These are phyloP conservation scores for Gastracanthus pulcherrimus DNA, from an alignment of 2,888 invertebrate species.

Conservation along the genomic window DNA sequence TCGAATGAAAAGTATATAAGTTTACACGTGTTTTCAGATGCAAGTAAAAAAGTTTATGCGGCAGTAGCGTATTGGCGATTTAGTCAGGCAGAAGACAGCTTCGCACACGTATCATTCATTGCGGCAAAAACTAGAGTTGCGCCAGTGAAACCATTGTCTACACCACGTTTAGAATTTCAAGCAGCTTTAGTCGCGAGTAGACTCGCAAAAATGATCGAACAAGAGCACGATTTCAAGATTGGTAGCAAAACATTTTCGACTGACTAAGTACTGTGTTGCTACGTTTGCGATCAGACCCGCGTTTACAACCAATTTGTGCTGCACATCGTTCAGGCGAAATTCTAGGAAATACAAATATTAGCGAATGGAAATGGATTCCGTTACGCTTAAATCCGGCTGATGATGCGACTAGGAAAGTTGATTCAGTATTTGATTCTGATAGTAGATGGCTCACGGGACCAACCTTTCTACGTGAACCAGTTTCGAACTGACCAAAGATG, in stretches of 20 bases:
- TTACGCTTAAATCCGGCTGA: background rate
- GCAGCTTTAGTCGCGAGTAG: background rate
- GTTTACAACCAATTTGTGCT: background rate
- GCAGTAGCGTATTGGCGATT: too few relatives aligned
- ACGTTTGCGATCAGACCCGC: too few relatives aligned
- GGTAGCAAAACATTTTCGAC: background rate
- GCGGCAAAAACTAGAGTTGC: too few relatives aligned
- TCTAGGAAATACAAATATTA: background rate
- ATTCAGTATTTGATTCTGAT: background rate
- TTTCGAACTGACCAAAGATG: background rate
- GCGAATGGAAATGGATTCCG: background rate
- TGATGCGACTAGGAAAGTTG: background rate
- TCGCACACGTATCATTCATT: too few relatives aligned
- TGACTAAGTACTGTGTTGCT: background rate
- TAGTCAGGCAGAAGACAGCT: too few relatives aligned
- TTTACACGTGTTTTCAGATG: too few relatives aligned
- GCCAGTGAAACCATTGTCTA: background rate
- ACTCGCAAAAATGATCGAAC: background rate
- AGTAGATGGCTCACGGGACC: background rate
- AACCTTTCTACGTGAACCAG: background rate
- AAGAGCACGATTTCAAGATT: background rate
- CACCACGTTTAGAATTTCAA: constrained; percentile 1
- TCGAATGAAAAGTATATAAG: too few relatives aligned
- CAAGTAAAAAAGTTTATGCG: too few relatives aligned
- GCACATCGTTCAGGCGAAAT: background rate